A percentile compares a stretch with the other conserved stretches of the same genome.
Conservation (phyloP, 2,113 vertebrate species). For the Pipra filicauda region DNA sequence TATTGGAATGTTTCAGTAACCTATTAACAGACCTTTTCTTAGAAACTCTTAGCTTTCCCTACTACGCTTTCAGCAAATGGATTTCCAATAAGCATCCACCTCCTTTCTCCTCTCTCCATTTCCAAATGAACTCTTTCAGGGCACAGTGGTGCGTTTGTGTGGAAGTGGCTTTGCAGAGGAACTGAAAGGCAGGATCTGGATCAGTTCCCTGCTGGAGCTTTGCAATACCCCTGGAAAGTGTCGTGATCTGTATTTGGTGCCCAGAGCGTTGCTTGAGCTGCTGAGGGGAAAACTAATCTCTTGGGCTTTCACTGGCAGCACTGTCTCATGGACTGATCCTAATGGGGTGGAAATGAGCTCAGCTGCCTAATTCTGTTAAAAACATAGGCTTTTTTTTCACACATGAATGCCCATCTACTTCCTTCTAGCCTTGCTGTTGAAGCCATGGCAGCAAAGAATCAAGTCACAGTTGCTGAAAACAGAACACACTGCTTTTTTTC, state of each 20-base stretch:
- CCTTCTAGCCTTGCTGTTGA: conserved; percentile 50
- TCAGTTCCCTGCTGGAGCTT: conserved; percentile 41
- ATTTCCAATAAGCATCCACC: conserved; percentile 28
- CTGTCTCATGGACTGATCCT: conserved; percentile 65
- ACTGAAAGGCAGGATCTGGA: conserved; percentile 51
- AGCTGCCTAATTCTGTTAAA: conserved; percentile 74
- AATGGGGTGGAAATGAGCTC: conserved; percentile 74
- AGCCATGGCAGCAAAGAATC: conserved; percentile 43
- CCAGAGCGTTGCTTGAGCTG: conserved; percentile 62
- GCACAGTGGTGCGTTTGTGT: conserved; percentile 20
- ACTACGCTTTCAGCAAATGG: conserved; percentile 26
- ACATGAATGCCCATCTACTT: conserved; percentile 54
- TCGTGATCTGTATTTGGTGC: conserved; percentile 46
- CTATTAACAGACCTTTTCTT: conserved; percentile 1
- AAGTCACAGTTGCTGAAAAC: background rate
- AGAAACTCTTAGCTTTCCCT: background rate
- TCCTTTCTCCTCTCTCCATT: background rate
- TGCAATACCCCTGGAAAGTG: conserved; percentile 45
- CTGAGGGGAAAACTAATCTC: conserved; percentile 66
- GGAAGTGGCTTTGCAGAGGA: conserved; percentile 25
- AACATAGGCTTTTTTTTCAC: conserved; percentile 63
- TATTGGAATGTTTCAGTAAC: conserved; percentile 1
- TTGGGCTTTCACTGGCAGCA: conserved; percentile 55
- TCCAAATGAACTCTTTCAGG: conserved; percentile 25
- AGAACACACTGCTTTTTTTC: background rate